Base-by-base conservation (phyloP, 2,888 invertebrate genomes). In the Drosophila multiciliata region DNA sequence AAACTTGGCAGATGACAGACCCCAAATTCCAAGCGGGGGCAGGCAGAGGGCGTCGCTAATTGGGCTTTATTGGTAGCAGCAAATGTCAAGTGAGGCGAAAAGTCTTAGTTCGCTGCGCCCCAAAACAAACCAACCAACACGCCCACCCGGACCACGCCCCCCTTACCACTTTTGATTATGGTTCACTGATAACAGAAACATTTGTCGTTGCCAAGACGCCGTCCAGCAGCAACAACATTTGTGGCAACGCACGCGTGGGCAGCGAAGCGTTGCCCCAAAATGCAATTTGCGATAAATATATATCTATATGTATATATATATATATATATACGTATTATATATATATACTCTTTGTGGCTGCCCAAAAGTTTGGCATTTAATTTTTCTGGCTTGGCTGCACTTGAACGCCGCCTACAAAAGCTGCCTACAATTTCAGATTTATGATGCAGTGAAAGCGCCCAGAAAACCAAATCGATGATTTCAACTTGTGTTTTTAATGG, bases 51-150 rank as follows among this genome's bases (percentile, higher is more conserved):
- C 55, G 60, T 33, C 76, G 70, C 87, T 85, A 86, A 85, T 85
- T 85, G 84, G 87, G 61, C 89, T 81, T 83, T 85, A 88, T 85
- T 86, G 89, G 83, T 80, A 75, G 84, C 75, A 75, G 84, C 75
- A 80, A 83, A 79, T 76, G 87, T 86, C 78, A 88, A 85, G 83
- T 76, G 81, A 83, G 74, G 73, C 78, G 75, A 63, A 63, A 17
- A 42, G 26, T 49, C 32, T 29, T 6, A 29, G 29, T 29, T 29
- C 29, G 29, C 29, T 29, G 29, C 6, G 29, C 6, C 6, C 29
- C 29, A 29, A 29, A 29, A 29, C 29, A 29, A 29, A 29, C 29
- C 29, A 45, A 45, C 49, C 62, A 55, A 29, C 6, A 29, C 29
- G 29, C 29, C 26, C 23, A 12, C 2, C 11, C 36, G 5, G 6